These are phyloP conservation scores for Cheilosia scutellata DNA, from an alignment of 2,888 invertebrate genomes.

Conservation along the genomic window DNA sequence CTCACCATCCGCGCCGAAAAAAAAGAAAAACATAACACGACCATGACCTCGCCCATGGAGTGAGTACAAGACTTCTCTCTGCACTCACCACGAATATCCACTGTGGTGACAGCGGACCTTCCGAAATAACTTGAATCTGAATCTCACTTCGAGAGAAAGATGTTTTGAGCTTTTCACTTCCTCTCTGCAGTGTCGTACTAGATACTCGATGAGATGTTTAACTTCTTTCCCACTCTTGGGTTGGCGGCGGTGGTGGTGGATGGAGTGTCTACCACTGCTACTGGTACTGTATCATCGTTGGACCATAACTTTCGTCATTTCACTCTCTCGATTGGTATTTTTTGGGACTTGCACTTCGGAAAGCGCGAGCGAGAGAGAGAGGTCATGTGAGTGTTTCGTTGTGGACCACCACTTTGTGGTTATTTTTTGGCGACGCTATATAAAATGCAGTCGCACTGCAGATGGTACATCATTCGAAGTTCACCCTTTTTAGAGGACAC, in stretches of 20 bases:
- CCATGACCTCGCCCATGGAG: conserved; percentile 76
- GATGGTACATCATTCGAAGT: conserved; percentile 74
- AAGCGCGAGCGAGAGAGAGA: conserved; percentile 64
- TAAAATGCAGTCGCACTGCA: conserved; percentile 74
- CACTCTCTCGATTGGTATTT: conserved; percentile 57
- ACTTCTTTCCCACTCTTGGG: conserved; percentile 63
- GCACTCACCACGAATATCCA: neutral
- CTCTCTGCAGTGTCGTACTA: conserved; percentile 3
- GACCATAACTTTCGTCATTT: conserved; percentile 72
- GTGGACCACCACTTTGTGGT: conserved; percentile 68
- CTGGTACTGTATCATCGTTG: conserved; percentile 30
- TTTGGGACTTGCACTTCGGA: conserved; percentile 39
- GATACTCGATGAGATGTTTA: conserved; percentile 65
- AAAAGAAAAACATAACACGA: conserved; percentile 47
- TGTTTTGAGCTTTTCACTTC: conserved; percentile 57
- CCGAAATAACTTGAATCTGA: conserved; percentile 23
- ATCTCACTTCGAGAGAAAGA: conserved; percentile 41
- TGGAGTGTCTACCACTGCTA: conserved; percentile 38
- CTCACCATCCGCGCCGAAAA: neutral
- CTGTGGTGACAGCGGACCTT: conserved; percentile 7
- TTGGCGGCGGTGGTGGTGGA: conserved; percentile 41
- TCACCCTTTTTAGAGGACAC: conserved; percentile 69
- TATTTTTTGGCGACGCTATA: conserved; percentile 73
- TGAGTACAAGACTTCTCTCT: conserved; percentile 7
- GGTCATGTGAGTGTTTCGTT: conserved; percentile 51